phyloP scores from a whole-genome alignment of 2,888 invertebrate species.

The Acrobasis repandana region DNA sequence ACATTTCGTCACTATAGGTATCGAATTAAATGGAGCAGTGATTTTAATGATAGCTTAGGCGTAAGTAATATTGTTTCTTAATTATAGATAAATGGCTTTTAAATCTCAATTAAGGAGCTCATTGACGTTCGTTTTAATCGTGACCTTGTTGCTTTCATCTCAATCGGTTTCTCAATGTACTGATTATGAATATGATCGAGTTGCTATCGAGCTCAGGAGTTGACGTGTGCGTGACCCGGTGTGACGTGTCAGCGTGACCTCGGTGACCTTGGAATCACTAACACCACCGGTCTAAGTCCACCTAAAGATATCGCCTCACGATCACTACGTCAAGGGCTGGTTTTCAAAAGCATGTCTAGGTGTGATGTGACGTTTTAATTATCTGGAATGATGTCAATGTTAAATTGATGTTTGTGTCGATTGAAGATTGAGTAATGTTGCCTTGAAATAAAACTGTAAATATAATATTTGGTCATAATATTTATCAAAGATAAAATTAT shows the following conservation, averaged over 20 bases:
- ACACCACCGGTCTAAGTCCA: constrained; percentile 20
- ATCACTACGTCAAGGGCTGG: constrained; percentile 34
- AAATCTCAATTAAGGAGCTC: constrained; percentile 38
- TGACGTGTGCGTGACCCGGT: constrained; percentile 57
- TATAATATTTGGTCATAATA: not conserved
- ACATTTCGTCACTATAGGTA: constrained; percentile 64
- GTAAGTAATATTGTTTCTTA: constrained; percentile 37
- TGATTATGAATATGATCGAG: constrained; percentile 33
- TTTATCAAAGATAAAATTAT: not conserved
- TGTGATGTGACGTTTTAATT: constrained; percentile 43
- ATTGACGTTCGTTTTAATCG: constrained; percentile 34
- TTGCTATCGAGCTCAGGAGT: constrained; percentile 57
- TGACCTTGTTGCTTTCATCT: constrained; percentile 51
- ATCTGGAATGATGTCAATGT: constrained; percentile 39
- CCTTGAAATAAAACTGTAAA: constrained; percentile 3
- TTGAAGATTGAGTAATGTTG: constrained; percentile 1
- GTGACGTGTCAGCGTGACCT: constrained; percentile 67
- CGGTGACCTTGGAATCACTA: constrained; percentile 56
- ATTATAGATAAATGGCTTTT: constrained; percentile 38
- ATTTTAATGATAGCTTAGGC: constrained; percentile 57
- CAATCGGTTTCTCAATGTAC: constrained; percentile 53
- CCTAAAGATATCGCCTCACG: constrained; percentile 30
- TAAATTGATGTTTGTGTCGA: constrained; percentile 23
- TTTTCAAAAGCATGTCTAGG: constrained; percentile 37
- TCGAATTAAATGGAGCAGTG: constrained; percentile 65